Conservation (phyloP, 2,797 vertebrate species). For the Apogon hyalosoma region DNA sequence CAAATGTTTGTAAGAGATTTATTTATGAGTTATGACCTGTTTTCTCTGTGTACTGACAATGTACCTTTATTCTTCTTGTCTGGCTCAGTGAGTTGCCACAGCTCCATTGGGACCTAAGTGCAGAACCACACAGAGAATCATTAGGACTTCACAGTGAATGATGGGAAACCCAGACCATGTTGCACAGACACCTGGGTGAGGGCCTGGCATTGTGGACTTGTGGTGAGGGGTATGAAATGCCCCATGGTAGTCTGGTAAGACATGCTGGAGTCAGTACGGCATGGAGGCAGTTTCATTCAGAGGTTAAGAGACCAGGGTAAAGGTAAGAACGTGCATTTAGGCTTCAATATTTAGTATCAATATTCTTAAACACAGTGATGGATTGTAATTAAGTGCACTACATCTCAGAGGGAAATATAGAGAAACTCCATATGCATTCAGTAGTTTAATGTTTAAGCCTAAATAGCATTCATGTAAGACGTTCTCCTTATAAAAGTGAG, state of each 20-base stretch:
- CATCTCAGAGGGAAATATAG: too few species aligned
- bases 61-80: background rate
- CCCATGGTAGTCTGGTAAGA: constrained; percentile 45
- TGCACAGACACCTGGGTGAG: constrained; percentile 45
- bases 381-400: too few species aligned
- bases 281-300: constrained; percentile 14
- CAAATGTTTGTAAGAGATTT: constrained; percentile 44
- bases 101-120: constrained; percentile 3
- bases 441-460: too few species aligned
- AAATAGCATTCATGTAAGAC: too few species aligned
- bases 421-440: too few species aligned
- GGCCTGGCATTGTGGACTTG: constrained; percentile 28
- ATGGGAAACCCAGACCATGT: constrained; percentile 50
- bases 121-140: constrained; percentile 12
- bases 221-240: constrained; percentile 60
- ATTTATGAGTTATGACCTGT: constrained; percentile 23
- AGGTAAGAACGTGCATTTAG: too few species aligned
- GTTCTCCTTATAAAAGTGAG: too few species aligned
- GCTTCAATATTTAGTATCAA: too few species aligned
- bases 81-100: constrained; percentile 36
- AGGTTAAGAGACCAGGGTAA: background rate
- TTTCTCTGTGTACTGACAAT: constrained; percentile 60
- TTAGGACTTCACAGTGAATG: constrained; percentile 31
- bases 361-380: too few species aligned
- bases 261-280: constrained; percentile 3